Evolutionary conservation across 1,140 invertebrate species (phyloP), one percentile per base, ranked within the genome.

Genomic region (Panulirus ornatus): DNA sequence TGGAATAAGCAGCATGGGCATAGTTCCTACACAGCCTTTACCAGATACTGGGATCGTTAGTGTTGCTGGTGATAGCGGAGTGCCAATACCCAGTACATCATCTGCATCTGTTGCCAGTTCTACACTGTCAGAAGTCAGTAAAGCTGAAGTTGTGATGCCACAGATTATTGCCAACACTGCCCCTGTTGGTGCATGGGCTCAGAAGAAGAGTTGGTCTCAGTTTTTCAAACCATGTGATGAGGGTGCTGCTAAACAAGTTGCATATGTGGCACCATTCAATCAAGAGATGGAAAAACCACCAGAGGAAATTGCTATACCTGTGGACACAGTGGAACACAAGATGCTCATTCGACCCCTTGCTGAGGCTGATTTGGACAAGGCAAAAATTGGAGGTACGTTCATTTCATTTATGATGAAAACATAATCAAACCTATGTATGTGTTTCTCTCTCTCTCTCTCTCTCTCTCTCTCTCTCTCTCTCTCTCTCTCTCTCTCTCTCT

Each of bases 141-240:
- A 34, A 27, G 5, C 54, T 54, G 63, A 71, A 47, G 58, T 54
- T 27, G 78, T 83, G 79, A 47, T 79, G 34, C 51, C 75, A n/a
- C 47, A 66, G 63, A 30, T 58, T 40, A 66, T 66, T 73, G 30
- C 78, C 66, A 89, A 42, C 6, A 19, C 78, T 44, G 40, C 44
- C 6, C 87, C 87, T 38, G 87, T 78, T n/a, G 87, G 87, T 82
- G 87, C 87, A n/a, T 89, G 87, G 87, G 87, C 87, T 34, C 87
- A 89, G 66, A 89, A 89, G 78, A 89, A 89, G 63, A 89, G 87
- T 75, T 89, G 87, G 87, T 89, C 87, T 38, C 87, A 89, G 47
- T 63, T 89, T 42, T 89, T 89, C 70, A 89, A 89, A 44, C 87
- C 87, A 36, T 82, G 66, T 54, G 87, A 83, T 82, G 87, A 82